Percentiles rank a stretch among this genome's conserved stretches.
Evolutionary conservation across 2,888 invertebrate genomes (phyloP).

Genomic region (Ichneumoninae sp.): DNA sequence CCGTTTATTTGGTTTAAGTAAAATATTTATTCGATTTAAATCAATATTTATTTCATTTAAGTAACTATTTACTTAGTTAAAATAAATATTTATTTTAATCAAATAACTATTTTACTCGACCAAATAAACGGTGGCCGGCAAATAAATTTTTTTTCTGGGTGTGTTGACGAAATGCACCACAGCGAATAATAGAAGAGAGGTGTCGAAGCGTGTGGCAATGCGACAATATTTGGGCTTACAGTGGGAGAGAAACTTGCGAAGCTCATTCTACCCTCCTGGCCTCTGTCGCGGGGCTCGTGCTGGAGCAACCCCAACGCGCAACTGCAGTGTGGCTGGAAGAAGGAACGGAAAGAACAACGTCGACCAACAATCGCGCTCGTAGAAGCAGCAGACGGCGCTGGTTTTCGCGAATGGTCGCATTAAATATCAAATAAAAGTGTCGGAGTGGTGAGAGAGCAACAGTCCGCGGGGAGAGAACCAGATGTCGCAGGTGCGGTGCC

Average conservation of each 20-base stretch:
- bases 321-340: neutral
- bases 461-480: neutral
- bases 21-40: too few species aligned
- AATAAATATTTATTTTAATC: too few species aligned
- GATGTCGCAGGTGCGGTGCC: neutral
- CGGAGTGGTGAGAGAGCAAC: slow-evolving; percentile 12
- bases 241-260: slow-evolving; percentile 53
- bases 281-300: neutral
- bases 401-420: slow-evolving; percentile 56
- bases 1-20: too few species aligned
- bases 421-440: slow-evolving; percentile 66
- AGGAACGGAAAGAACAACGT: slow-evolving; percentile 11
- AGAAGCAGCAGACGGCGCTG: slow-evolving; percentile 25
- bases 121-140: too few species aligned
- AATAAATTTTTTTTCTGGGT: too few species aligned
- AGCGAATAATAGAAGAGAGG: slow-evolving; percentile 29
- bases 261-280: slow-evolving; percentile 25
- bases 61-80: too few species aligned
- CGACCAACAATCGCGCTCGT: slow-evolving; percentile 34
- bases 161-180: slow-evolving; percentile 1
- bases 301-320: slow-evolving; percentile 19
- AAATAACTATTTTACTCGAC: too few species aligned
- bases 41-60: too few species aligned
- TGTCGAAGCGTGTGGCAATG: slow-evolving; percentile 1
- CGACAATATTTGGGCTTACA: slow-evolving; percentile 42